Evolutionary conservation across 2,113 vertebrate species (phyloP), one percentile per base, ranked within the genome.

Genomic region (Phasianus colchicus): DNA sequence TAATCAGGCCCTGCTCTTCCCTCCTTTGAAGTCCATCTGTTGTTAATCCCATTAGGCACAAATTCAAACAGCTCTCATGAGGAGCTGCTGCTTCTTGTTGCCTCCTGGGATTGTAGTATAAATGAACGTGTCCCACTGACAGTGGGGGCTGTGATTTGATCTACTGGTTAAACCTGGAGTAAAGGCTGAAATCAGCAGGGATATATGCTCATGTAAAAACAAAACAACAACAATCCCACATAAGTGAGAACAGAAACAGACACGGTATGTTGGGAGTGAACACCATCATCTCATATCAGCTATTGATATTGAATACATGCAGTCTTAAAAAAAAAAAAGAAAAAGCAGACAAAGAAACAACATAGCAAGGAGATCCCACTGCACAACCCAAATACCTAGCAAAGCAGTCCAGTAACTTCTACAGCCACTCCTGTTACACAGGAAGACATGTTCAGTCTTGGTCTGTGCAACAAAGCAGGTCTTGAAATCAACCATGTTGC

Each of bases 341-440:
- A 34, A 63, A 21, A 38, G 72, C n/a, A n/a, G 22, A 14, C 0
- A 40, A 32, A 11, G 22, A 72, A 52, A 63, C 38, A 29, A 5
- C 43, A 0, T 1, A 75, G 47, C 3, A 80, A 74, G 47, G 29
- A 88, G 67, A 88, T 25, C 8, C 34, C 40, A 61, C 2, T 78
- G 52, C 85, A 81, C 81, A 95, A 30, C 27, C 43, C 77, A 77
- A 77, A 42, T 98, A 99, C 99, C 98, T 85, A 98, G 95, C 25
- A 97, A 13, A 83, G 98, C 97, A 3, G 95, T 95, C 99, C 99
- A 99, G 97, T 95, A 97, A 45, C 98, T 98, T 67, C 82, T 95
- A 57, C 98, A 98, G 60, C 95, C 10, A 0, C 99, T 98, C 61
- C 83, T 92, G 95, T 98, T 98, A 58, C 86, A 88, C 29, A 99